phyloP scores from a whole-genome alignment of 2,113 vertebrate species.

The Cyrtonyx montezumae region DNA sequence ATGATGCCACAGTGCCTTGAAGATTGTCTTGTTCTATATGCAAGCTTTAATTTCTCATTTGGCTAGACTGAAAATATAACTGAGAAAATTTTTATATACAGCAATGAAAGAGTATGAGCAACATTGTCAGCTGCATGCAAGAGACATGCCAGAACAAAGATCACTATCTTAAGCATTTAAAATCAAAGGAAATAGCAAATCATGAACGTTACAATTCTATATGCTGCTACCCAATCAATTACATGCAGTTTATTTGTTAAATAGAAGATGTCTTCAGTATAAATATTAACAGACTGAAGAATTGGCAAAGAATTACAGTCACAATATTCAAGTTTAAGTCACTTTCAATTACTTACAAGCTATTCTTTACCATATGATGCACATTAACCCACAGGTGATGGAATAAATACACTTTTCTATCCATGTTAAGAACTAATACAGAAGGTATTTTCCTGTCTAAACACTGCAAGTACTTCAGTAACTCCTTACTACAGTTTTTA shows the following conservation, averaged over 20 bases:
- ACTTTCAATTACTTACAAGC: not conserved
- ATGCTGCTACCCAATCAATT: not conserved
- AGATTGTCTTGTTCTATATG: not conserved
- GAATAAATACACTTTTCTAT: not conserved
- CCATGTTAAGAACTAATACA: not conserved
- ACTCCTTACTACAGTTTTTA: not conserved
- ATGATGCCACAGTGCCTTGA: rapidly evolving
- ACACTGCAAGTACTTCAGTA: not conserved
- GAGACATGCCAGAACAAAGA: not conserved
- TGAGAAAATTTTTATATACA: not conserved
- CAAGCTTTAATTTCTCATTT: not conserved
- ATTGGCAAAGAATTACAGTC: not conserved
- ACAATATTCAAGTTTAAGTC: not conserved
- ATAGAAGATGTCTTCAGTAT: not conserved
- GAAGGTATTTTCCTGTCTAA: not conserved
- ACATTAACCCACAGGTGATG: not conserved
- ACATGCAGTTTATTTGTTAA: not conserved
- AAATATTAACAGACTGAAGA: not conserved
- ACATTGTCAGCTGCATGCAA: not conserved
- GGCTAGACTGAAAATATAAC: not conserved
- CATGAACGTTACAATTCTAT: not conserved
- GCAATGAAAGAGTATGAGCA: not conserved
- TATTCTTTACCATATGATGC: not conserved
- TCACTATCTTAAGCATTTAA: not conserved
- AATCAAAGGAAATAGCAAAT: not conserved